These are phyloP conservation scores for Columbina picui DNA, from an alignment of 2,113 vertebrate species.

Conservation along the genomic window DNA sequence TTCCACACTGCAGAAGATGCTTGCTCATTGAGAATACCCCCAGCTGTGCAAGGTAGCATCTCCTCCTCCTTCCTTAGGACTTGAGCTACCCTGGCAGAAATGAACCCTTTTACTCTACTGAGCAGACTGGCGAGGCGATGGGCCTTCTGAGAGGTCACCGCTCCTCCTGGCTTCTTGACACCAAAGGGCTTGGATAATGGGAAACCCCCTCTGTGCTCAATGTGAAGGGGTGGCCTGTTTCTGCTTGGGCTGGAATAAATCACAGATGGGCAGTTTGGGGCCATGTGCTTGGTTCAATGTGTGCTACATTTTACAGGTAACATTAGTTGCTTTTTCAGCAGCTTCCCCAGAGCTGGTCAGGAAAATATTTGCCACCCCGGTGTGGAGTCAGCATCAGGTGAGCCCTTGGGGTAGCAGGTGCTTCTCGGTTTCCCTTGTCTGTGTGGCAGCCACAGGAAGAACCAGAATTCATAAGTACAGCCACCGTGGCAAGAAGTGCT, in stretches of 20 bases:
- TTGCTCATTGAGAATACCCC: neutral
- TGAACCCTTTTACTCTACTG: neutral
- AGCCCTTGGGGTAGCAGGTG: neutral
- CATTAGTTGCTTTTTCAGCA: neutral
- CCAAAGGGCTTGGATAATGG: neutral
- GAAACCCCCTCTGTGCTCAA: neutral
- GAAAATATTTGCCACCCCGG: neutral
- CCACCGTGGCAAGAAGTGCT: fast-evolving
- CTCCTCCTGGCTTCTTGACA: neutral
- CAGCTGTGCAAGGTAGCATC: neutral
- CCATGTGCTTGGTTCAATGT: neutral
- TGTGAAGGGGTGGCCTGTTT: neutral
- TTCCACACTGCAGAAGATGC: neutral
- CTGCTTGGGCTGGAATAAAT: neutral
- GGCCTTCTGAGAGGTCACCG: neutral
- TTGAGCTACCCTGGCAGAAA: neutral
- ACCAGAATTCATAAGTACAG: neutral
- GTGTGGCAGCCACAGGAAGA: fast-evolving
- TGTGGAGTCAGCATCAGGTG: neutral
- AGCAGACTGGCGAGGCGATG: neutral
- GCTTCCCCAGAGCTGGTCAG: neutral
- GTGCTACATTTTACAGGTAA: neutral
- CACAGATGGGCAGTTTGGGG: neutral
- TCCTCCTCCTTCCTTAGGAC: neutral
- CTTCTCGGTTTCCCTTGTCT: neutral